A percentile compares a stretch with the other conserved stretches of the same genome.
phyloP scores from a whole-genome alignment of 2,888 invertebrate species.

The Brassicogethes aeneus region DNA sequence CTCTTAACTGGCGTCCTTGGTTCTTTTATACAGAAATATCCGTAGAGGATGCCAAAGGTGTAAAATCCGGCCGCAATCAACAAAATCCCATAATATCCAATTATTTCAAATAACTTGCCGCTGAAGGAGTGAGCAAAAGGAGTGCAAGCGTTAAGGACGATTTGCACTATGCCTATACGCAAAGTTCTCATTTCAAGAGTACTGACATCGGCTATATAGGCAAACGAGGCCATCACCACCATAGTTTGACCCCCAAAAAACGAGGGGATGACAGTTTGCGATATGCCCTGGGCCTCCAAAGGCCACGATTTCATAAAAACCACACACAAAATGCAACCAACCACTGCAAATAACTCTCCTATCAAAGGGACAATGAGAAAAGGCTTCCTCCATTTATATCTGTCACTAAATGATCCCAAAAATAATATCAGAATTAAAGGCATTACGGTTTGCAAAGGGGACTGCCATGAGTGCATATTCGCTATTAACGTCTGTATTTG shows the following conservation, averaged over 20 bases:
- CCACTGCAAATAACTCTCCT: conserved; percentile 40
- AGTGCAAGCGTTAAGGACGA: conserved; percentile 27
- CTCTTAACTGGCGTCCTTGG: conserved; percentile 18
- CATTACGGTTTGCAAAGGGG: conserved; percentile 31
- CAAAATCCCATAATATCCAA: conserved; percentile 33
- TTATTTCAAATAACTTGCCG: conserved; percentile 26
- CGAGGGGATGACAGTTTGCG: conserved; percentile 48
- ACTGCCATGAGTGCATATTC: conserved; percentile 37
- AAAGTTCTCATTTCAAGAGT: conserved; percentile 51
- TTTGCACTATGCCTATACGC: conserved; percentile 49
- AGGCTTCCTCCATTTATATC: conserved; percentile 36
- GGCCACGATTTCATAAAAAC: conserved; percentile 49
- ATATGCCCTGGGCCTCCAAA: conserved; percentile 43
- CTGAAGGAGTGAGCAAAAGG: conserved; percentile 30
- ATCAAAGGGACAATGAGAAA: conserved; percentile 35
- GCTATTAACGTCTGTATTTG: conserved; percentile 42
- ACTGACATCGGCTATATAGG: conserved; percentile 41
- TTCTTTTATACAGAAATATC: conserved; percentile 33
- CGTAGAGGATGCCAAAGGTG: conserved; percentile 29
- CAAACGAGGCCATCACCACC: conserved; percentile 36
- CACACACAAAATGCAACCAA: conserved; percentile 46
- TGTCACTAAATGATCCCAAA: conserved; percentile 38
- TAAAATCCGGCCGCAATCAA: conserved; percentile 27
- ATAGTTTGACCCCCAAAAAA: conserved; percentile 49
- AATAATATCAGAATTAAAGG: conserved; percentile 35